These are phyloP conservation scores for Crenichthys baileyi DNA, from an alignment of 2,797 vertebrate species.

Conservation along the genomic window DNA sequence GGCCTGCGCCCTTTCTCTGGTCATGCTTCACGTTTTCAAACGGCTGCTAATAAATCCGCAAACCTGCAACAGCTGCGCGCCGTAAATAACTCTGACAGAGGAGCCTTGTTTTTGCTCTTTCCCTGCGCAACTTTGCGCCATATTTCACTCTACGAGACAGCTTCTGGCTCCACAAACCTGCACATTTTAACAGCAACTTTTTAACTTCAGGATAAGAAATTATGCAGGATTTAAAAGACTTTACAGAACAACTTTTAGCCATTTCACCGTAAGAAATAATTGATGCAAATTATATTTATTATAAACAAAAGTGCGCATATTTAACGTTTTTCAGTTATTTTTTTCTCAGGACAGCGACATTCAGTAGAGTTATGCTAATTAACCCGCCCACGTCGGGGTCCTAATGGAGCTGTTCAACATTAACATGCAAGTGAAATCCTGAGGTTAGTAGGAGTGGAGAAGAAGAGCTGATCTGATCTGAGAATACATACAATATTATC, in stretches of 20 bases:
- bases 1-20: not conserved
- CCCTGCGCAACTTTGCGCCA: constrained; percentile 28
- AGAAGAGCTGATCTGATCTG: not conserved
- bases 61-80: constrained; percentile 48
- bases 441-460: no score
- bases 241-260: not conserved
- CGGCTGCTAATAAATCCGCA: constrained; percentile 8
- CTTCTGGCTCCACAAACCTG: not conserved
- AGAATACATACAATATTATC: not conserved
- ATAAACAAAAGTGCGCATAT: not conserved
- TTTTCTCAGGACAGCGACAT: not conserved
- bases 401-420: not conserved
- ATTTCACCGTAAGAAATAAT: no score
- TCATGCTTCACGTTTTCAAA: constrained; percentile 3
- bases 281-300: no score
- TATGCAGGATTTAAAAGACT: not conserved
- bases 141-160: not conserved
- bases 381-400: not conserved
- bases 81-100: constrained; percentile 43
- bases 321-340: not conserved
- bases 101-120: constrained; percentile 11
- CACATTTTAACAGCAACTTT: not conserved
- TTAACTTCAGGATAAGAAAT: not conserved
- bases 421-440: not conserved
- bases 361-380: not conserved